Evolutionary conservation across 2,888 invertebrate species (phyloP), one percentile per base, ranked within the genome.

Genomic region (Boloria euphrosyne): DNA sequence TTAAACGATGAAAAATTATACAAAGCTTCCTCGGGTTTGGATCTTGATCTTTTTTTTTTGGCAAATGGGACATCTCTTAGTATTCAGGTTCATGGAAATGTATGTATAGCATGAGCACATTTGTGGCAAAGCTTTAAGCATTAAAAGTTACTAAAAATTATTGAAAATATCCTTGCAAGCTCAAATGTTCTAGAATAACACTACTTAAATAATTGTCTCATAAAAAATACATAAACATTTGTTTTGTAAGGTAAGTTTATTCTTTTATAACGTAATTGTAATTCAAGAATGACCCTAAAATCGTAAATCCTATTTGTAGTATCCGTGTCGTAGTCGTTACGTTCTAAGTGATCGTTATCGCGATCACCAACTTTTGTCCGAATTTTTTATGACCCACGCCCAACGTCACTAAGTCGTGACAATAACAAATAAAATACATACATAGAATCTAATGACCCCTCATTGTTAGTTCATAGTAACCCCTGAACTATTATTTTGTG

Each of bases 321-420:
- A 65, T 70, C 69, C 71, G 70, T 53, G 53, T 65, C 62, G 73
- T 69, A 60, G 62, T 62, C 70, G 71, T 68, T 63, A 67, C 65
- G 70, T 62, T 68, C 67, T 68, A 67, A 68, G 61, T 51, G 66
- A 63, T 68, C 69, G 73, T 71, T 74, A 70, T 71, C 67, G 69
- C 62, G 68, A 69, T 71, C 67, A 68, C 68, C 55, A 60, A 69
- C 70, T 71, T 70, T 57, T 58, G 68, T 72, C 66, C 69, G 66
- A 68, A 55, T 70, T 65, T 68, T 66, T 71, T 72, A 68, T 61
- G 72, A 71, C 62, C 58, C 55, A 65, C 68, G 66, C 62, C 55
- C 47, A 62, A 58, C 50, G 67, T 65, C 61, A 66, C 62, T 13
- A 50, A 62, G 31, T 65, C 62, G 70, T 65, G 70, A 70, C 57